These are phyloP conservation scores for Ceratitis capitata DNA, from an alignment of 1,140 invertebrate species.

Conservation along the genomic window DNA sequence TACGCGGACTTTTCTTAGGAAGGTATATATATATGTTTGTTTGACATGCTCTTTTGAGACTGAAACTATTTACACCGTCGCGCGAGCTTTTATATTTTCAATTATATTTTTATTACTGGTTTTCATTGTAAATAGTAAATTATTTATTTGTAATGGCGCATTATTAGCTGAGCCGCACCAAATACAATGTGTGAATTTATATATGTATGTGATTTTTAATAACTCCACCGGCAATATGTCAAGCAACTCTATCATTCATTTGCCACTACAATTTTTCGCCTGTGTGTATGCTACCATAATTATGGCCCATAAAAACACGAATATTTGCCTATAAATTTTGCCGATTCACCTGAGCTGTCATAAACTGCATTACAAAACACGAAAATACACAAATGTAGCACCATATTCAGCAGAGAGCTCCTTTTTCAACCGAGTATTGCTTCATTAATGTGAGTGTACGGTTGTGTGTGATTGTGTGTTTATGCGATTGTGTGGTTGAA, in stretches of 20 bases:
- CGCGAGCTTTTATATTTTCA: too few species aligned
- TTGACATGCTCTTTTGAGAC: too few species aligned
- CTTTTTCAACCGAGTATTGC: neutral
- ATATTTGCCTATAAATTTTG: conserved; percentile 32
- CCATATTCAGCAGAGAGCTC: neutral
- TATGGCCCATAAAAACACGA: conserved; percentile 7
- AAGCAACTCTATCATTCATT: neutral
- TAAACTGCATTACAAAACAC: conserved; percentile 10
- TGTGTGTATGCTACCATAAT: neutral
- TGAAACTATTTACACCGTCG: too few species aligned
- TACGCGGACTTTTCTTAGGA: too few species aligned
- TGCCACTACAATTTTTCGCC: neutral
- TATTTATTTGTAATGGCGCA: conserved; percentile 1
- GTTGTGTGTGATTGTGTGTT: neutral
- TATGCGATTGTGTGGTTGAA: neutral
- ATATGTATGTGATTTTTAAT: neutral
- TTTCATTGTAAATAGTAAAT: neutral
- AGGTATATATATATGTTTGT: too few species aligned
- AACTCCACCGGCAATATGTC: neutral
- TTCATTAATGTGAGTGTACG: neutral
- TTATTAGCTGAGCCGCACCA: neutral
- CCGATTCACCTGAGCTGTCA: conserved; percentile 29
- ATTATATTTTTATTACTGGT: neutral
- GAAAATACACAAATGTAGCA: neutral
- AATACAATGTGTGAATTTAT: neutral